Conservation (phyloP, 2,888 invertebrate genomes). For the Phyto melanocephala region DNA sequence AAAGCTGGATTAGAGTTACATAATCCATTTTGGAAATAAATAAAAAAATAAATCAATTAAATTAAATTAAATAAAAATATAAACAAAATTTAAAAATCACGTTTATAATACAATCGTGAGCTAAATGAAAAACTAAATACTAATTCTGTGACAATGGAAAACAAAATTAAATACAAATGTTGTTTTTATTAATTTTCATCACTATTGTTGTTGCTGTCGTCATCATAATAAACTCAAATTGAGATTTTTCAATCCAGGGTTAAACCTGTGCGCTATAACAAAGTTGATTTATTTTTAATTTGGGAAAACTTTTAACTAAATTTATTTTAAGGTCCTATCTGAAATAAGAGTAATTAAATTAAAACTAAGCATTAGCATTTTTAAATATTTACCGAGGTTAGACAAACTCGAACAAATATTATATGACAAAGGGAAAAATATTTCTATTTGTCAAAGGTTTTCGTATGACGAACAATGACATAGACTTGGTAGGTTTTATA, state of each 20-base stretch:
- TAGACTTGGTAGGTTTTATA: background rate
- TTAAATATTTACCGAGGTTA: background rate
- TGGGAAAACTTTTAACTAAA: constrained; percentile 37
- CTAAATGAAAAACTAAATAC: constrained; percentile 57
- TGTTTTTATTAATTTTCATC: background rate
- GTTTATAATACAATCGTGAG: constrained; percentile 64
- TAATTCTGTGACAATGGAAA: constrained; percentile 58
- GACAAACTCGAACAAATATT: background rate
- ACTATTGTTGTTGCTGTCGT: background rate
- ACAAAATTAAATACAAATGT: constrained; percentile 56
- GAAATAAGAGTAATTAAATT: constrained; percentile 22
- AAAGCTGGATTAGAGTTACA: constrained; percentile 58
- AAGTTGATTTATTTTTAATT: constrained; percentile 12
- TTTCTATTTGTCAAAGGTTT: background rate
- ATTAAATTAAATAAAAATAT: constrained; percentile 11
- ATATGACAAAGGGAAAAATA: background rate
- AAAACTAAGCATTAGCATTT: background rate
- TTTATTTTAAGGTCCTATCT: constrained; percentile 40
- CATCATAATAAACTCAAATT: constrained; percentile 23
- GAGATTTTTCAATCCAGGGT: constrained; percentile 53
- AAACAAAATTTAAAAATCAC: constrained; percentile 57
- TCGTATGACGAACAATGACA: background rate
- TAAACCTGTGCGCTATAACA: constrained; percentile 44
- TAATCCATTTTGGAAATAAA: constrained; percentile 60
- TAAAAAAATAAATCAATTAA: constrained; percentile 34